Evolutionary conservation across 2,113 vertebrate species (phyloP).

Genomic region (Motacilla tschutschensis): DNA sequence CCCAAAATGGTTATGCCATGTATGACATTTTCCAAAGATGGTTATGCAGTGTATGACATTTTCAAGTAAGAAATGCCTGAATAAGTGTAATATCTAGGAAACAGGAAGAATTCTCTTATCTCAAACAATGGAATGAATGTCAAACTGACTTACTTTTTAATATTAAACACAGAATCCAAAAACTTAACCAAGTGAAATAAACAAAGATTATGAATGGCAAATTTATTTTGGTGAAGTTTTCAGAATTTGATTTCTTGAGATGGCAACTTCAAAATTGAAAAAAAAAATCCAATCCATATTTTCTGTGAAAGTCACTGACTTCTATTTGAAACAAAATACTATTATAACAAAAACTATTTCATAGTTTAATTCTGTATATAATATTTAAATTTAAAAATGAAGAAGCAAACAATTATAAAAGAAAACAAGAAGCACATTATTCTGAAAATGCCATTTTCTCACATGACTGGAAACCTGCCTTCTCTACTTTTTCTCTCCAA

Average conservation of each 20-base stretch:
- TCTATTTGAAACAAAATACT: background rate
- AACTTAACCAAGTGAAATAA: background rate
- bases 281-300: background rate
- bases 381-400: background rate
- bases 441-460: background rate
- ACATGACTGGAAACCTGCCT: background rate
- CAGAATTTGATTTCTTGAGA: background rate
- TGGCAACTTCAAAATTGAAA: background rate
- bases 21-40: slow-evolving; percentile 31
- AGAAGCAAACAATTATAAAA: background rate
- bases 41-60: background rate
- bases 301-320: background rate
- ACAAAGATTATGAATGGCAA: background rate
- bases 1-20: slow-evolving; percentile 19
- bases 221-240: background rate
- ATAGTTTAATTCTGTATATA: background rate
- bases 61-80: slow-evolving; percentile 11
- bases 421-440: background rate
- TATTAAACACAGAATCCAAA: background rate
- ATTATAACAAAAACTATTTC: background rate
- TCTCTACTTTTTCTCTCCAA: background rate
- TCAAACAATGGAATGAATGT: background rate
- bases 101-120: background rate
- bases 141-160: background rate
- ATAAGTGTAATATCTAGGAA: slow-evolving; percentile 16